Percentiles rank a stretch among this genome's conserved stretches.
phyloP scores from a whole-genome alignment of 2,888 invertebrate genomes.

The Thysanoteuthis rhombus region DNA sequence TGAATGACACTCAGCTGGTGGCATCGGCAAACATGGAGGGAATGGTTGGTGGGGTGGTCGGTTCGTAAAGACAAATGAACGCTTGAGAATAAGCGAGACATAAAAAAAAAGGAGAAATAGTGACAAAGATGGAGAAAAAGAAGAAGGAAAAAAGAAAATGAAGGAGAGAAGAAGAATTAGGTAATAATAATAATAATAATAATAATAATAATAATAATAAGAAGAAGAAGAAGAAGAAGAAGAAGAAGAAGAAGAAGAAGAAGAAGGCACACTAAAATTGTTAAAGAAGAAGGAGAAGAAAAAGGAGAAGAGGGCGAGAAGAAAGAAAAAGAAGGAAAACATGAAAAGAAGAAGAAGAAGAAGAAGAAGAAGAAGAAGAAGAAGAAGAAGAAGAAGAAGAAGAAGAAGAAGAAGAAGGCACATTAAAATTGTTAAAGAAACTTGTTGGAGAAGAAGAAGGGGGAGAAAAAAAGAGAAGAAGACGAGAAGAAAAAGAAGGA shows the following conservation, averaged over 20 bases:
- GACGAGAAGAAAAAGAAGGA: not conserved
- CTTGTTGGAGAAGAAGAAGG: not conserved
- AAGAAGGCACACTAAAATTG: too few relatives aligned
- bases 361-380: not conserved
- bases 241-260: too few relatives aligned
- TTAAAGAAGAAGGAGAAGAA: not conserved
- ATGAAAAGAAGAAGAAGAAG: not conserved
- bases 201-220: too few relatives aligned
- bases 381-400: not conserved
- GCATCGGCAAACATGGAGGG: not conserved
- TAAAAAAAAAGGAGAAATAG: not conserved
- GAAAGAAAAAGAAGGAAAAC: not conserved
- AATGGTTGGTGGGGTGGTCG: not conserved
- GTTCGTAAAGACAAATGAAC: not conserved
- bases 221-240: too few relatives aligned
- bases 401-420: not conserved
- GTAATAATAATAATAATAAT: too few relatives aligned
- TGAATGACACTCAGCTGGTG: not conserved
- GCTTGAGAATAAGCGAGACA: not conserved
- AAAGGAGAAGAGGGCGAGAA: not conserved
- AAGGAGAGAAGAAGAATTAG: too few relatives aligned
- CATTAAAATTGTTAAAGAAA: not conserved
- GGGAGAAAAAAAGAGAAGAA: too few relatives aligned
- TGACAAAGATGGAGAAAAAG: not conserved
- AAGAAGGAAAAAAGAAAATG: not conserved